phyloP scores from a whole-genome alignment of 2,797 vertebrate genomes.

The Masticophis lateralis region DNA sequence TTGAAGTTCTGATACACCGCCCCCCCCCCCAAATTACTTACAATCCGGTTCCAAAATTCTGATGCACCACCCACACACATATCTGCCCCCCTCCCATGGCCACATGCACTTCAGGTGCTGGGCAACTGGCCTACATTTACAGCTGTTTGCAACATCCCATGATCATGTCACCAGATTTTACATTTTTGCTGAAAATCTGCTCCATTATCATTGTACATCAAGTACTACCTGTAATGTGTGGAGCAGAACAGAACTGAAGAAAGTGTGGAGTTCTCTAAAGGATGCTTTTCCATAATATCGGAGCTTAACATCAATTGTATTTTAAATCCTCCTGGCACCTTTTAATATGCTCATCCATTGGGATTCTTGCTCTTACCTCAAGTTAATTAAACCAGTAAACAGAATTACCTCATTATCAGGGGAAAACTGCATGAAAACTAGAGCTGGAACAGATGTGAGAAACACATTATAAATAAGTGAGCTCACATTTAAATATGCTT shows the following conservation, averaged over 20 bases:
- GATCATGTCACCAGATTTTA: background rate
- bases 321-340: background rate
- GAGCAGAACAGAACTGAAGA: background rate
- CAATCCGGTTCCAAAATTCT: background rate
- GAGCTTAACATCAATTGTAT: background rate
- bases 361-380: background rate
- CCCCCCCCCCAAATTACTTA: background rate
- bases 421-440: background rate
- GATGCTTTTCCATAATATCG: background rate
- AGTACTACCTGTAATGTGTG: background rate
- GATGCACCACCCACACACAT: background rate
- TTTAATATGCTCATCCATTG: background rate
- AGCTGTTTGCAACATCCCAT: background rate
- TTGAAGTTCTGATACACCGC: accelerated
- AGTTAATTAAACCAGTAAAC: conserved; percentile 18
- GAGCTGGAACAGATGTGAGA: conserved; percentile 2
- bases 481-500: background rate
- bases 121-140: background rate
- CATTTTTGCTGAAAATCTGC: background rate
- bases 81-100: too few species aligned
- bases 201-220: background rate
- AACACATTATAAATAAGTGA: background rate
- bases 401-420: conserved; percentile 12
- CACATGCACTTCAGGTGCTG: background rate
- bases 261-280: background rate